phyloP scores from a whole-genome alignment of 35 echinoderm and acorn worm species.

The Anneissia japonica region DNA sequence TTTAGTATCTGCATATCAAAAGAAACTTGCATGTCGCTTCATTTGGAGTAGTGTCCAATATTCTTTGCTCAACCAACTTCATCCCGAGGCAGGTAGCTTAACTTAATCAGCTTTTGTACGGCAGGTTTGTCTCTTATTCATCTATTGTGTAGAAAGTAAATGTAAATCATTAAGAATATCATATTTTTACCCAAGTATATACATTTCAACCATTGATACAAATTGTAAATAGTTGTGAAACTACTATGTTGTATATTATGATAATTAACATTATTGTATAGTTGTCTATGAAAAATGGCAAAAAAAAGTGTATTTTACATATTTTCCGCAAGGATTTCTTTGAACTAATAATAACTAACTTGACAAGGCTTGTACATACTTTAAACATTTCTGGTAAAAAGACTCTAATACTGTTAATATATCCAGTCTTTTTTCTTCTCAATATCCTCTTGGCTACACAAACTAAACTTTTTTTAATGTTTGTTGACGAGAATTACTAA shows the following conservation, averaged over 20 bases:
- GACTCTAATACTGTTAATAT: too few species aligned
- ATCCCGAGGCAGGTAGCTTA: too few species aligned
- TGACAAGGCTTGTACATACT: not conserved
- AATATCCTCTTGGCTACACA: not conserved
- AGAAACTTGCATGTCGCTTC: too few species aligned
- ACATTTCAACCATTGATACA: not conserved
- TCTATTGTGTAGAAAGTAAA: too few species aligned
- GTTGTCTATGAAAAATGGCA: not conserved
- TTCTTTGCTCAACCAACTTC: too few species aligned
- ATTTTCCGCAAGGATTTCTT: not conserved
- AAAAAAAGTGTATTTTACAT: not conserved
- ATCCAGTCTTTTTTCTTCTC: not conserved
- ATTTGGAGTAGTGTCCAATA: too few species aligned
- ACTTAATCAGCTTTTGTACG: too few species aligned
- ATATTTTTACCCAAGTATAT: not conserved
- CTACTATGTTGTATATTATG: slow-evolving; percentile 2
- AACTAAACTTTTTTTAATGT: not conserved
- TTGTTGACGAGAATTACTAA: not conserved
- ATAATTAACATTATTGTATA: not conserved
- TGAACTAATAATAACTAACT: too few species aligned
- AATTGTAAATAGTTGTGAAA: not conserved
- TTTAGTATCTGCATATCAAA: too few species aligned
- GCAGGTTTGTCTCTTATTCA: too few species aligned
- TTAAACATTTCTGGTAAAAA: not conserved
- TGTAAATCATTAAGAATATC: too few species aligned